A percentile compares a stretch with the other conserved stretches of the same genome.
These are phyloP conservation scores for Notamacropus eugenii DNA, from an alignment of 2,797 vertebrate species.

Conservation along the genomic window DNA sequence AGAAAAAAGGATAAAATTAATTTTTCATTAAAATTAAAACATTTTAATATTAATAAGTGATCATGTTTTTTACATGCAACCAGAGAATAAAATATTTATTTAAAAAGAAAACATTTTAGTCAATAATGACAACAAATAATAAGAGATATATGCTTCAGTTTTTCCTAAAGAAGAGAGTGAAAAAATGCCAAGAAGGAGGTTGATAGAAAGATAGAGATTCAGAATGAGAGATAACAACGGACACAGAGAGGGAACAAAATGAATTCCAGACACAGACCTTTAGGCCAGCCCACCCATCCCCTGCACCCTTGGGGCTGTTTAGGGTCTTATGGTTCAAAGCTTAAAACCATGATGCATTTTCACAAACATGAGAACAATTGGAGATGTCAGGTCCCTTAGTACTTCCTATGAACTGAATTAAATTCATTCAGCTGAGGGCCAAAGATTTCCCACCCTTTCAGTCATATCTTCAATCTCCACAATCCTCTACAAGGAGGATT, in stretches of 20 bases:
- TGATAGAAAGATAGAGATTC: no score
- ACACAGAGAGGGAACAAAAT: no score
- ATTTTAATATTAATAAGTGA: not conserved
- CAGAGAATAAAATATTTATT: no score
- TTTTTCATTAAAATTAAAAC: not conserved
- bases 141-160: not conserved
- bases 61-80: no score
- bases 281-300: no score
- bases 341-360: not conserved
- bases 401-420: not conserved
- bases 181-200: not conserved
- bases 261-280: no score
- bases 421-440: not conserved
- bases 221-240: no score
- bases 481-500: not conserved
- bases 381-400: not conserved
- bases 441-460: not conserved
- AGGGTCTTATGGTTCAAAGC: not conserved
- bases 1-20: not conserved
- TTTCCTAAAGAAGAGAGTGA: not conserved
- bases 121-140: not conserved
- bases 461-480: not conserved
- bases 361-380: not conserved
- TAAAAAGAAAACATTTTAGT: not conserved
- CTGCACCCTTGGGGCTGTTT: not conserved